phyloP scores from a whole-genome alignment of 2,797 vertebrate species.

The Taeniopygia guttata region DNA sequence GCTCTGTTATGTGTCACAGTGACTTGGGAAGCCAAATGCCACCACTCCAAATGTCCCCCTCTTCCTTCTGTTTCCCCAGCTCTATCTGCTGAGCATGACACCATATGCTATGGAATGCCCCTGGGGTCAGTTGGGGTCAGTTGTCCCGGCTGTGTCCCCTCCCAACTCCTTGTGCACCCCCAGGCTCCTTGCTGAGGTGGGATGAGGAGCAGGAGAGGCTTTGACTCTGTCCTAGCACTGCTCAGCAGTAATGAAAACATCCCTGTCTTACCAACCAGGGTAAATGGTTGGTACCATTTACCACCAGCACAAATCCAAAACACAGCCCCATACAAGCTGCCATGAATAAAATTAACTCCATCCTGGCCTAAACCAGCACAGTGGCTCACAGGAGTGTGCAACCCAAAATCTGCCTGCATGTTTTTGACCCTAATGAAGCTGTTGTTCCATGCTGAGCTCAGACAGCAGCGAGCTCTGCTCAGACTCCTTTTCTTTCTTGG shows the following conservation, averaged over 20 bases:
- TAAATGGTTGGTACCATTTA: too few relatives aligned
- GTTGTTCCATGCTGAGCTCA: background rate
- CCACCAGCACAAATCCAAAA: background rate
- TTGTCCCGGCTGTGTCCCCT: background rate
- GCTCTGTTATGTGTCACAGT: rapidly evolving
- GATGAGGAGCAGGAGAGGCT: background rate
- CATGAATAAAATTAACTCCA: background rate
- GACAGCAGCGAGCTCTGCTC: background rate
- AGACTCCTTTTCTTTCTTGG: background rate
- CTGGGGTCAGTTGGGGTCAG: background rate
- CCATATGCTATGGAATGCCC: background rate
- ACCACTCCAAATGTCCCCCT: rapidly evolving
- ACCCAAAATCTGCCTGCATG: background rate
- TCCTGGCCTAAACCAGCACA: background rate
- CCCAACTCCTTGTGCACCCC: rapidly evolving
- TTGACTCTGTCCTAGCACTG: background rate
- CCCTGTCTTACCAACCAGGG: background rate
- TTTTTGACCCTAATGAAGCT: background rate
- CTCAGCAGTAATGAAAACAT: rapidly evolving
- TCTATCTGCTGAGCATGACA: background rate
- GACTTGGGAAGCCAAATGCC: background rate
- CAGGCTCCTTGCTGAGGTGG: background rate
- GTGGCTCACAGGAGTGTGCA: background rate
- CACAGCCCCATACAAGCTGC: rapidly evolving
- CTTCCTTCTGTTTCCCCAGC: background rate